A percentile compares a stretch with the other conserved stretches of the same genome.
These are phyloP conservation scores for Hapalemur alaotrensis DNA, from an alignment of 2,797 vertebrate genomes.

Conservation along the genomic window DNA sequence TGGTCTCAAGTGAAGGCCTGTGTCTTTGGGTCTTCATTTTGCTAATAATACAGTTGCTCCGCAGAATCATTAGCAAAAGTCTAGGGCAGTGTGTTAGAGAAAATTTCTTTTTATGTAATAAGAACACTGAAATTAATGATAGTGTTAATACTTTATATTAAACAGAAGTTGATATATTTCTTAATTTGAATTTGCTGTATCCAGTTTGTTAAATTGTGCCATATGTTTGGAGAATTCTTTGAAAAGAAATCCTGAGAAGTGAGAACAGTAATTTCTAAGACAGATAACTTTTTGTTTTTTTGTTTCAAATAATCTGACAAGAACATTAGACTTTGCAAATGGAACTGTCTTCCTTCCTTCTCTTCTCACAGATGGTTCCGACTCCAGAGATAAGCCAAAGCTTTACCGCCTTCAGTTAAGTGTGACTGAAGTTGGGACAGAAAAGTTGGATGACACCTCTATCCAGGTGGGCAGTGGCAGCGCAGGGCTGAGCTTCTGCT, in stretches of 20 bases:
- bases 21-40: not conserved
- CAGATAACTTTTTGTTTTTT: not conserved
- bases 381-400: constrained; percentile 98
- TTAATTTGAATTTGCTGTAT: not conserved
- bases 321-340: not conserved
- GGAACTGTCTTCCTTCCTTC: not conserved
- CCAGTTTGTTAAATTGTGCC: not conserved
- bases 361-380: constrained; percentile 92
- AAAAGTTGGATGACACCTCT: constrained; percentile 93
- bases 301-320: not conserved
- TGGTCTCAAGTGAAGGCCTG: not conserved
- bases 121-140: not conserved
- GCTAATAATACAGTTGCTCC: too few relatives aligned
- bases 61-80: not conserved
- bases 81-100: not conserved
- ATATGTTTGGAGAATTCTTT: not conserved
- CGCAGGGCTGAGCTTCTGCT: not conserved
- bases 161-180: not conserved
- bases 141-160: not conserved
- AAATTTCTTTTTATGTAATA: not conserved
- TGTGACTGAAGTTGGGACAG: constrained; percentile 97
- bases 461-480: constrained; percentile 90
- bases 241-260: not conserved
- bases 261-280: not conserved
- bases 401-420: constrained; percentile 97